These are phyloP conservation scores for Drosophila leonis DNA, from an alignment of 2,888 invertebrate species.

Conservation along the genomic window DNA sequence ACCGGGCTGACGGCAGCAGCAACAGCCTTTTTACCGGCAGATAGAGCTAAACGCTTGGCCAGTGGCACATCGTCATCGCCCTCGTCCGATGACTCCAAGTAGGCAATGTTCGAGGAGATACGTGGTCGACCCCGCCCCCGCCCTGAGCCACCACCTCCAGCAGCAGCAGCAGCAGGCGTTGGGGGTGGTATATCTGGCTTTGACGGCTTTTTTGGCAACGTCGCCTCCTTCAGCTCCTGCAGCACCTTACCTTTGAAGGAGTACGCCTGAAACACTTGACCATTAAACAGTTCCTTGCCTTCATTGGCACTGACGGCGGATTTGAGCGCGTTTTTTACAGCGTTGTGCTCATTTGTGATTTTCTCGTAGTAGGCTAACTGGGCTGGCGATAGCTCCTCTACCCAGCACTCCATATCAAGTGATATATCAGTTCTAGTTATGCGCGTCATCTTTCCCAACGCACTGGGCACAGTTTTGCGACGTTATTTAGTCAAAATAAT, in stretches of 20 bases:
- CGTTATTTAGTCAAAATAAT: slow-evolving; percentile 25
- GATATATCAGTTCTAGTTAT: slow-evolving; percentile 81
- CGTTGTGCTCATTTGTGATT: slow-evolving; percentile 89
- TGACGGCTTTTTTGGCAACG: slow-evolving; percentile 81
- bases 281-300: slow-evolving; percentile 89
- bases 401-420: slow-evolving; percentile 90
- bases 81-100: slow-evolving; percentile 85
- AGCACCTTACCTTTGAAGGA: slow-evolving; percentile 87
- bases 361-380: slow-evolving; percentile 88
- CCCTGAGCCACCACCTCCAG: slow-evolving; percentile 54
- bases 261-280: slow-evolving; percentile 89
- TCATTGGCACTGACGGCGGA: slow-evolving; percentile 85
- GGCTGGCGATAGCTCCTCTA: slow-evolving; percentile 89
- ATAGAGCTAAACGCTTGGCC: slow-evolving; percentile 85
- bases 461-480: slow-evolving; percentile 39
- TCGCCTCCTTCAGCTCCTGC: slow-evolving; percentile 83
- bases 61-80: slow-evolving; percentile 85
- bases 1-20: slow-evolving; percentile 32
- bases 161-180: slow-evolving; percentile 16
- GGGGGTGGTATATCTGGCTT: slow-evolving; percentile 69
- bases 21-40: slow-evolving; percentile 63
- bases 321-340: slow-evolving; percentile 88
- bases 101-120: slow-evolving; percentile 77
- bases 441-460: slow-evolving; percentile 77
- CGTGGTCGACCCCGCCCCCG: slow-evolving; percentile 72